Percentiles rank a stretch among this genome's conserved stretches.
phyloP scores from a whole-genome alignment of 2,113 vertebrate genomes.

The Actenoides lindsayi region DNA sequence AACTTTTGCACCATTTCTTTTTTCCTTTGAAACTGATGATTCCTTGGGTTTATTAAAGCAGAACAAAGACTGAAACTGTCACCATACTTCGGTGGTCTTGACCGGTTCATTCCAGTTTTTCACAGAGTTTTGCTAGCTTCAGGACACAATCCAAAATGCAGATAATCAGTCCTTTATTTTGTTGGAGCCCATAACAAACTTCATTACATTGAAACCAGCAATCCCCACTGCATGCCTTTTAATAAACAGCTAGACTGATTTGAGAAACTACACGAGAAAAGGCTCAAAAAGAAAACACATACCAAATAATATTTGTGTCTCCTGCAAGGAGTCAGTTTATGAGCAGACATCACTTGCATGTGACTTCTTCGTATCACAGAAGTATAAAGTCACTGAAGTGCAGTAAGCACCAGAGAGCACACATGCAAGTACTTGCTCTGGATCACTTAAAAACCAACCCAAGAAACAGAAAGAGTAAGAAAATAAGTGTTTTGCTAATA shows the following conservation, averaged over 20 bases:
- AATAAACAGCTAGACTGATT: neutral
- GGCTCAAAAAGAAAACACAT: neutral
- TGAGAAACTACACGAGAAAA: neutral
- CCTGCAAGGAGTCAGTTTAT: neutral
- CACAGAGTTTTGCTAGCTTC: neutral
- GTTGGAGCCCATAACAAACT: neutral
- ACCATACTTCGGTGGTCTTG: neutral
- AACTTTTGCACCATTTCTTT: neutral
- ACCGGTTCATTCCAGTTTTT: neutral
- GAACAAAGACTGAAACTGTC: neutral
- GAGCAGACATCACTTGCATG: neutral
- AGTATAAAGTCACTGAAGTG: neutral
- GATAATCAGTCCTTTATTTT: neutral
- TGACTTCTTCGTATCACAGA: neutral
- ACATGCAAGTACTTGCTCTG: neutral
- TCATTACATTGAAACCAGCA: neutral
- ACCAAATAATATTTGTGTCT: neutral
- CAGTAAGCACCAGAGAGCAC: neutral
- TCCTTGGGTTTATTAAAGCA: neutral
- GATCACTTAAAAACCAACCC: neutral
- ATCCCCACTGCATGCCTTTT: neutral
- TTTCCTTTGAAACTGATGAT: neutral
- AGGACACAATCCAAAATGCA: neutral
- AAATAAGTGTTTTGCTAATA: neutral
- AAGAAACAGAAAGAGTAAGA: neutral